Evolutionary conservation across 64 coral and sea anemone species (phyloP), one percentile per base, ranked within the genome.

Genomic region (Hydrozoanthus tunicans): DNA sequence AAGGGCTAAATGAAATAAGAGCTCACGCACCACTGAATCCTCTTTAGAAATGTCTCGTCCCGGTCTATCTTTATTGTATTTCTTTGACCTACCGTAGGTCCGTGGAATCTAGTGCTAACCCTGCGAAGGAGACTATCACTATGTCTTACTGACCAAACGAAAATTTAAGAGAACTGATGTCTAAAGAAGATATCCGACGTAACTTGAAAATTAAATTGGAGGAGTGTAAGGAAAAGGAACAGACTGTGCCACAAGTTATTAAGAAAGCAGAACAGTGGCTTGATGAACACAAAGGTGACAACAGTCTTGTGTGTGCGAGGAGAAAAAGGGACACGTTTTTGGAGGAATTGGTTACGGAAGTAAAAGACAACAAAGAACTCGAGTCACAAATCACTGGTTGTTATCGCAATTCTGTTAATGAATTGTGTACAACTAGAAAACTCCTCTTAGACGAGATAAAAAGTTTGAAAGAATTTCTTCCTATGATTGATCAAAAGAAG

Each of bases 301-400:
- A 55, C 53, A 79, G 57, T 17, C 3, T 10, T 56, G 77, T 17
- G 57, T 53, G 6, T 57, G 53, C 53, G 23, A 79, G 5, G 55
- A 58, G 77, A 54, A 79, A 79, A 79, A 79, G 53, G 6, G 77
- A 79, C 53, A 56, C 5, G 17, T 56, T 79, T 79, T 79, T 17
- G 53, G 77, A 53, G 51, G 51, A 79, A 7, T 54, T 79, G 3
- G 15, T 79, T 1, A 17, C 51, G 55, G 51, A 79, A n/a, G 1
- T 79, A 5, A 55, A 55, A 10, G 51, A 79, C 53, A 51, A 58
- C 53, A 17, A 79, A 3, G 53, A n/a, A 57, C 14, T 79, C 57
- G 52, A 7, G 52, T 56, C 27, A 58, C 12, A 79, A 55, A 55
- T 79, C 17, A 54, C 5, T 51, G 53, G 57, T 7, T 58, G 13